Percentiles rank a stretch among this genome's conserved stretches.
Conservation (phyloP, 2,888 invertebrate species). For the Nemapogon koenigi region DNA sequence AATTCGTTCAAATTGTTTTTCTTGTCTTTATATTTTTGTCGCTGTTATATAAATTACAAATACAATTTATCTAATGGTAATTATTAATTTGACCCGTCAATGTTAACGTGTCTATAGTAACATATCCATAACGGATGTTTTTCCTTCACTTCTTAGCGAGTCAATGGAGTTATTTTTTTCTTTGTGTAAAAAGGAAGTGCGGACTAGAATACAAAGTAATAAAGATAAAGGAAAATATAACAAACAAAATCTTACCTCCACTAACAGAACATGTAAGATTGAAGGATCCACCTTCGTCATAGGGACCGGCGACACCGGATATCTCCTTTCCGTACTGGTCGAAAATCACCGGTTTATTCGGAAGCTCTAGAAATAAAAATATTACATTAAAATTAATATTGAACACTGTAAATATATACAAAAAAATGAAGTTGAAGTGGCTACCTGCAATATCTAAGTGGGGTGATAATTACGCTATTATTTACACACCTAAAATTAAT, state of each 20-base stretch:
- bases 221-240: constrained; percentile 18
- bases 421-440: too few species aligned
- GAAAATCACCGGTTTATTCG: constrained; percentile 74
- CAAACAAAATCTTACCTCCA: constrained; percentile 63
- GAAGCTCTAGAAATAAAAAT: constrained; percentile 67
- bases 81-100: too few species aligned
- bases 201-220: constrained; percentile 7
- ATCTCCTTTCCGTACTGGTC: constrained; percentile 74
- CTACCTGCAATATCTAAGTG: too few species aligned
- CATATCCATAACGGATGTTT: too few species aligned
- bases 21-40: too few species aligned
- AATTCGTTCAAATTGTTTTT: too few species aligned
- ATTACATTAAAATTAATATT: constrained; percentile 3
- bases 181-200: not conserved
- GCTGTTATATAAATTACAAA: too few species aligned
- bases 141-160: not conserved
- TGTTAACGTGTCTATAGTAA: too few species aligned
- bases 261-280: constrained; percentile 75
- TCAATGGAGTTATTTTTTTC: not conserved
- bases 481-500: too few species aligned
- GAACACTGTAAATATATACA: too few species aligned
- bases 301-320: constrained; percentile 71
- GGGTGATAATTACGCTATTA: too few species aligned
- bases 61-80: too few species aligned
- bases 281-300: constrained; percentile 75